Evolutionary conservation across 1,140 invertebrate species (phyloP), one percentile per base, ranked within the genome.

Genomic region (Aleiodes sp.): DNA sequence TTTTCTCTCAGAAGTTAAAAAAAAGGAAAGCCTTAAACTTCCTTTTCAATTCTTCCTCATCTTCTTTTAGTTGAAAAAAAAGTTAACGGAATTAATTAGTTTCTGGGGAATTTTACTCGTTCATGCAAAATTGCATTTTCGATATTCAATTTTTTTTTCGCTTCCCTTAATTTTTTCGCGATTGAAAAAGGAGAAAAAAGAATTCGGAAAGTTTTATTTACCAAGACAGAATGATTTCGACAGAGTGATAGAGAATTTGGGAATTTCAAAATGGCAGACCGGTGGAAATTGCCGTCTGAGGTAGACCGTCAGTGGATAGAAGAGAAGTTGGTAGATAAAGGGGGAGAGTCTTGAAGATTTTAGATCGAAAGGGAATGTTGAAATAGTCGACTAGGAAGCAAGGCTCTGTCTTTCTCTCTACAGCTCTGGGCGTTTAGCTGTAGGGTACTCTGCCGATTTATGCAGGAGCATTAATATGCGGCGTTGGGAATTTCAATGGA

Each of bases 391-490:
- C 43, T 16, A 21, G 62, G 28, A 28, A 65, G 41, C 24, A 52
- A 19, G 29, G 12, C 28, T 10, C 14, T 52, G 31, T 52, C 39
- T n/a, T n/a, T n/a, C n/a, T 8, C 28, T 26, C 28, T 33, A 31
- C 10, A 52, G 41, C 16, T 52, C 26, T 37, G 43, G 16, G 28
- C 46, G 52, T 59, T 37, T 16, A 43, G 43, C 43, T 72, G 60
- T 65, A 68, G 72, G 65, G 68, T 67, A 66, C 61, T n/a, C 68
- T 60, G 52, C 67, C 69, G 73, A 77, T 80, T 78, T 78, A 78
- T 78, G 75, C 71, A 56, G 59, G 46, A 66, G 69, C 75, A 80
- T 80, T 80, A 79, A 81, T 79, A 79, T 80, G 76, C 74, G 73
- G 74, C 65, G 68, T 74, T 70, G 75, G 65, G 65, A 79, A 80